Evolutionary conservation across 2,113 vertebrate species (phyloP).

Genomic region (Channa maculata): DNA sequence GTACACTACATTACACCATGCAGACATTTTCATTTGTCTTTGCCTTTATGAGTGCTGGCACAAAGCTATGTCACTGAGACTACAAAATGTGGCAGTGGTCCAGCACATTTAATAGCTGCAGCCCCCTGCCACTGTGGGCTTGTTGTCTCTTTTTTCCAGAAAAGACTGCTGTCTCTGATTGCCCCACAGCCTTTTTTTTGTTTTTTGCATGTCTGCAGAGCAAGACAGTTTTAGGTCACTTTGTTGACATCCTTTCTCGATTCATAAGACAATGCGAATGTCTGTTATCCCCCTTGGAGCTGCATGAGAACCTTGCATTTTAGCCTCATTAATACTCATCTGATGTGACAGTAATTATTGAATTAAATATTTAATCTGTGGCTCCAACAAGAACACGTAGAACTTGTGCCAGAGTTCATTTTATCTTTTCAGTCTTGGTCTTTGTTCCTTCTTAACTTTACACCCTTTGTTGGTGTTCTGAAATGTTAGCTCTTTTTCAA

Average conservation of each 20-base stretch:
- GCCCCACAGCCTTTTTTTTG: conserved; percentile 5
- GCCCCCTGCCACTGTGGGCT: conserved; percentile 15
- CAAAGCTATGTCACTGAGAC: conserved; percentile 18
- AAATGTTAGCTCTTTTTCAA: conserved; percentile 52
- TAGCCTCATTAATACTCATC: neutral
- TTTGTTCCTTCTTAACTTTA: conserved; percentile 33
- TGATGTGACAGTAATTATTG: conserved; percentile 16
- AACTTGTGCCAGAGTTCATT: conserved; percentile 15
- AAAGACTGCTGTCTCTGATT: conserved; percentile 10
- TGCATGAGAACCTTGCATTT: conserved; percentile 6
- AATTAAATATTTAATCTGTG: conserved; percentile 5
- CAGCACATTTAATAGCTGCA: conserved; percentile 26
- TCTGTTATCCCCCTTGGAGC: conserved; percentile 1
- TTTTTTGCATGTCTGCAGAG: neutral
- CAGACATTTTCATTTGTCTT: neutral
- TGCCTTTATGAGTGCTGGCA: neutral
- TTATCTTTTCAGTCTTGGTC: conserved; percentile 18
- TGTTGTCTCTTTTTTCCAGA: conserved; percentile 7
- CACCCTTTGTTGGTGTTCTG: conserved; percentile 37
- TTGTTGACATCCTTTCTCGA: neutral
- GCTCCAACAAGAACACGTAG: neutral
- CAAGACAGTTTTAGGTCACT: neutral
- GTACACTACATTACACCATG: conserved; percentile 20
- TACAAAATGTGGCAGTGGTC: conserved; percentile 31
- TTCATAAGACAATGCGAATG: neutral